phyloP scores from a whole-genome alignment of 23 tunicate genomes.

The Phallusia fumigata region DNA sequence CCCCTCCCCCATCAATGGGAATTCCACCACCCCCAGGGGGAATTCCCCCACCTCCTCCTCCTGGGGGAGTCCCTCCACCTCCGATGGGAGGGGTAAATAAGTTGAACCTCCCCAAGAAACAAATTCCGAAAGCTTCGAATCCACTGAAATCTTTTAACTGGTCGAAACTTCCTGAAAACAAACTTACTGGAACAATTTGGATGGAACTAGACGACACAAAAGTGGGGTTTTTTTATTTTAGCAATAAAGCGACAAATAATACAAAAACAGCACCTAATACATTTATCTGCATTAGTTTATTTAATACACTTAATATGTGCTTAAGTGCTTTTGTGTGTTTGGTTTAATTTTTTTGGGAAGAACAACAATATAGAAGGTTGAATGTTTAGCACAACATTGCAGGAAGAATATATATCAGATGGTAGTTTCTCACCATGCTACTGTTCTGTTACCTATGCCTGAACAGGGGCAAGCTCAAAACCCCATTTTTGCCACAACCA shows the following conservation, averaged over 20 bases:
- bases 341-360: no score
- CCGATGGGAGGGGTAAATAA: slow-evolving; percentile 67
- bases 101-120: slow-evolving; percentile 52
- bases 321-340: no score
- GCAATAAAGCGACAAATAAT: not conserved
- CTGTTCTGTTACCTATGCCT: no score
- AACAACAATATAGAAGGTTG: no score
- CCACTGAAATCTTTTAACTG: slow-evolving; percentile 97
- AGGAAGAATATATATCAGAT: no score
- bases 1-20: slow-evolving; percentile 61
- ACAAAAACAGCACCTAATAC: no score
- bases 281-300: no score
- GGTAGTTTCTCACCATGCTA: no score
- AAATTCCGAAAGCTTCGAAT: slow-evolving; percentile 77
- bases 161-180: slow-evolving; percentile 86
- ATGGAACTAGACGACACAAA: slow-evolving; percentile 76
- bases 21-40: slow-evolving; percentile 68
- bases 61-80: slow-evolving; percentile 75
- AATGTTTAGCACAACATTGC: no score
- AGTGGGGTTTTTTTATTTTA: slow-evolving; percentile 1
- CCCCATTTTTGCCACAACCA: no score
- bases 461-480: no score
- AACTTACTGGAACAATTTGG: slow-evolving; percentile 89
- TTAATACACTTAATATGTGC: no score
- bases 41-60: slow-evolving; percentile 86